Percentiles rank a stretch among this genome's conserved stretches.
phyloP scores from a whole-genome alignment of 2,888 invertebrate genomes.

The Drosophila paramelanica region DNA sequence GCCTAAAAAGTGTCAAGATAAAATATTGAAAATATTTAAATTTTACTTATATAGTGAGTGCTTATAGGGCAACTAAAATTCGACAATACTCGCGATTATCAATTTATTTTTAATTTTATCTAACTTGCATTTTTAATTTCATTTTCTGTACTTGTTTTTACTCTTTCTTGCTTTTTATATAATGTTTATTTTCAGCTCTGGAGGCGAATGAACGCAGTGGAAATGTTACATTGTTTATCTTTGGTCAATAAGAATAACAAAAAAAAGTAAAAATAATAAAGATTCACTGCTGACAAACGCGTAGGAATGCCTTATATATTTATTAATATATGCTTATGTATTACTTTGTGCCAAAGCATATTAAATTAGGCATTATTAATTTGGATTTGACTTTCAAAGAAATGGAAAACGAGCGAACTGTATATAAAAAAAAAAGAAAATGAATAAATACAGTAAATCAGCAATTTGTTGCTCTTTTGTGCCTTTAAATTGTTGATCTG shows the following conservation, averaged over 20 bases:
- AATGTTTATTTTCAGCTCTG: constrained; percentile 46
- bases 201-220: constrained; percentile 39
- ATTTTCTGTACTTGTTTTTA: constrained; percentile 12
- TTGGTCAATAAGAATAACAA: constrained; percentile 49
- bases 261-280: neutral
- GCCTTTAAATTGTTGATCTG: constrained; percentile 30
- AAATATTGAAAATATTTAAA: neutral
- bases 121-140: constrained; percentile 21
- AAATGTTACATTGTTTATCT: constrained; percentile 69
- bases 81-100: neutral
- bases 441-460: neutral
- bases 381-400: no score
- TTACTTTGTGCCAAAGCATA: neutral
- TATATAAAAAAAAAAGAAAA: neutral
- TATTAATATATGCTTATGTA: constrained; percentile 5
- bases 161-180: constrained; percentile 49
- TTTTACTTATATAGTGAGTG: neutral
- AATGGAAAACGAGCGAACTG: neutral
- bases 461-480: constrained; percentile 26
- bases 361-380: no score
- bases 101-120: neutral
- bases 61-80: constrained; percentile 8
- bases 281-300: constrained; percentile 9
- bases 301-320: constrained; percentile 10
- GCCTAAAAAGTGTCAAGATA: neutral